phyloP scores from a whole-genome alignment of 1,140 invertebrate genomes.

The Hermetia illucens region DNA sequence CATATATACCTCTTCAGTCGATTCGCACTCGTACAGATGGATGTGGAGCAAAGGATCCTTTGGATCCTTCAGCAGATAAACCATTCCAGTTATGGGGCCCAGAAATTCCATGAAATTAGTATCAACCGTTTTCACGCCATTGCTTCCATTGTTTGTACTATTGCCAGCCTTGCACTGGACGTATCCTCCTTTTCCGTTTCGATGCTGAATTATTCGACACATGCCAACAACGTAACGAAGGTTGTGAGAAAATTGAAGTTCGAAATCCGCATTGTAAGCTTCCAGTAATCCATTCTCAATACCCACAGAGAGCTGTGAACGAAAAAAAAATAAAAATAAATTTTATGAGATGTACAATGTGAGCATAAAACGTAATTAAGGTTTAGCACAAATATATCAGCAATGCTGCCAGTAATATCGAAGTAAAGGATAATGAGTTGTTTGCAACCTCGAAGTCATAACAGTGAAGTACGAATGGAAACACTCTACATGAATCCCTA shows the following conservation, averaged over 20 bases:
- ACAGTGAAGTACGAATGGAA: too few relatives aligned
- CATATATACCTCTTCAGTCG: constrained; percentile 41
- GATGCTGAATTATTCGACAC: constrained; percentile 26
- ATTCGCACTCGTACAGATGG: constrained; percentile 45
- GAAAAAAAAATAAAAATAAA: constrained; percentile 2
- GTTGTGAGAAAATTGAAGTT: constrained; percentile 44
- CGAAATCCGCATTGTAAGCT: constrained; percentile 46
- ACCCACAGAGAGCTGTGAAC: constrained; percentile 41
- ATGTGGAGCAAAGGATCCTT: constrained; percentile 45
- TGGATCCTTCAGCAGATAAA: constrained; percentile 47
- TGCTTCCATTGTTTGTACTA: constrained; percentile 9
- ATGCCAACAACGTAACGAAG: constrained; percentile 40
- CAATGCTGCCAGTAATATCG: too few relatives aligned
- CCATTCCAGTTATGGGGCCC: constrained; percentile 27
- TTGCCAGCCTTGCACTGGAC: background rate
- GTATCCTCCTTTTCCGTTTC: background rate
- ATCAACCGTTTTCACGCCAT: constrained; percentile 3
- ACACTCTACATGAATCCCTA: too few relatives aligned
- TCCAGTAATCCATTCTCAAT: constrained; percentile 44
- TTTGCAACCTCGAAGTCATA: too few relatives aligned
- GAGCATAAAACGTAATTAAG: background rate
- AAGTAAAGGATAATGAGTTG: too few relatives aligned
- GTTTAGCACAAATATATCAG: too few relatives aligned
- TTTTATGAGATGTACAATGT: background rate
- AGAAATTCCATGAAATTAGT: constrained; percentile 25